These are phyloP conservation scores for Platerodrilus igneus DNA, from an alignment of 2,888 invertebrate species.

Conservation along the genomic window DNA sequence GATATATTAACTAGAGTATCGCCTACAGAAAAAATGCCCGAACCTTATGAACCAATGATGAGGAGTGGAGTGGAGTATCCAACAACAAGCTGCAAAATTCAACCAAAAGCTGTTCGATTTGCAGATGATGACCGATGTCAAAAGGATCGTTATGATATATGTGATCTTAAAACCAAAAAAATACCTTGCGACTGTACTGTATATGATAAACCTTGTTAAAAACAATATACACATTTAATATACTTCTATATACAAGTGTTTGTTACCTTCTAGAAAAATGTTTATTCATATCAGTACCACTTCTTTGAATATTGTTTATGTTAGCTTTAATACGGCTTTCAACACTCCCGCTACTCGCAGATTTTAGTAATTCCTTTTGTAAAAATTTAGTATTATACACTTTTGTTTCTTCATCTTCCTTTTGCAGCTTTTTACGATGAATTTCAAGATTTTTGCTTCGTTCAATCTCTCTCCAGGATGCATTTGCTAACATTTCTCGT, in stretches of 20 bases:
- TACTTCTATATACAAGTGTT: not conserved
- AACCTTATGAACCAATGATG: constrained; percentile 36
- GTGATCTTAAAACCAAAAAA: constrained; percentile 38
- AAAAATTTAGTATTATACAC: constrained; percentile 54
- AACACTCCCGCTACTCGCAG: constrained; percentile 65
- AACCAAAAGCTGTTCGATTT: constrained; percentile 40
- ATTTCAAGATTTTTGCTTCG: constrained; percentile 59
- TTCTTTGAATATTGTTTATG: constrained; percentile 84
- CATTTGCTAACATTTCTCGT: constrained; percentile 81
- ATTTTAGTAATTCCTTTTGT: constrained; percentile 60
- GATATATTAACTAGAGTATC: constrained; percentile 17
- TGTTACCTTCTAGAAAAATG: constrained; percentile 62
- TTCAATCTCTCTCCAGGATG: constrained; percentile 63
- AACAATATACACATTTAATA: too few species aligned
- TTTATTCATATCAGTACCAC: constrained; percentile 71
- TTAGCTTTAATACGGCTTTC: constrained; percentile 84
- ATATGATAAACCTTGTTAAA: too few species aligned
- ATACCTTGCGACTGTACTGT: constrained; percentile 39
- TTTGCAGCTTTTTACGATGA: constrained; percentile 57
- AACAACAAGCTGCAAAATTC: constrained; percentile 36
- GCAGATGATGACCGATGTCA: constrained; percentile 38
- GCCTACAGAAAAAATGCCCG: constrained; percentile 11
- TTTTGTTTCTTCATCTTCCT: constrained; percentile 46
- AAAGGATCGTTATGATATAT: constrained; percentile 39
- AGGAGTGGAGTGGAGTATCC: constrained; percentile 38